Base-by-base conservation (phyloP, 1,140 invertebrate species). In the Halictus rubicundus region DNA sequence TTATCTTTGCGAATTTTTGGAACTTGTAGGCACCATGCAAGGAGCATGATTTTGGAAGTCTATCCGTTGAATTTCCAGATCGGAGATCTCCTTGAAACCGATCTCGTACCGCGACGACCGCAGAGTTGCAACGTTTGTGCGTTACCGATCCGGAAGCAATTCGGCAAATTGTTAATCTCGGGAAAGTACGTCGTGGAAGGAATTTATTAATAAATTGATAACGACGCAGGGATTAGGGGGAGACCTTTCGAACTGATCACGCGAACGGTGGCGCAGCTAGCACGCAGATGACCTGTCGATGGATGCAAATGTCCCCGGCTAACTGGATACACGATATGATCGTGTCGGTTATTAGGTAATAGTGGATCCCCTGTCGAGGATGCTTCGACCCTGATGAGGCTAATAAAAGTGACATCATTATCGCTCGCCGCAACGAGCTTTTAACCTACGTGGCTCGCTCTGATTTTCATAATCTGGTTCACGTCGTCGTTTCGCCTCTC, bases 341-440 rank as follows among this genome's bases (percentile, higher is more conserved):
- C 82, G 68, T 71, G 78, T 85, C 74, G 69, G 27, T 73, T 78
- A 85, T 85, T 85, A 86, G 81, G 80, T 86, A 86, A 86, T 82
- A 81, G 79, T 70, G 68, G 63, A 81, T 81, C 79, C 83, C 71
- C 70, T 60, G 76, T 64, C 77, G 80, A 70, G 75, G 84, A 81
- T 86, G 84, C 88, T 87, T 88, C 87, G 90, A 88, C 90, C 89
- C 86, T 87, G 89, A 91, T 92, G 85, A 90, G 89, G 84, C 90
- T 90, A 91, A 92, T 91, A 89, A 92, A 91, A 90, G 83, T 91
- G 90, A 91, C 91, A 91, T 91, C 82, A 88, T 91, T 92, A 89
- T 86, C 84, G 84, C 79, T 79, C 79, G 63, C 84, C 73, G 79
- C 86, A 87, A 86, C 85, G 83, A 89, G 88, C 88, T 86, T 86